Base-by-base conservation (phyloP, 2,888 invertebrate genomes). In the Fragum fragum region DNA sequence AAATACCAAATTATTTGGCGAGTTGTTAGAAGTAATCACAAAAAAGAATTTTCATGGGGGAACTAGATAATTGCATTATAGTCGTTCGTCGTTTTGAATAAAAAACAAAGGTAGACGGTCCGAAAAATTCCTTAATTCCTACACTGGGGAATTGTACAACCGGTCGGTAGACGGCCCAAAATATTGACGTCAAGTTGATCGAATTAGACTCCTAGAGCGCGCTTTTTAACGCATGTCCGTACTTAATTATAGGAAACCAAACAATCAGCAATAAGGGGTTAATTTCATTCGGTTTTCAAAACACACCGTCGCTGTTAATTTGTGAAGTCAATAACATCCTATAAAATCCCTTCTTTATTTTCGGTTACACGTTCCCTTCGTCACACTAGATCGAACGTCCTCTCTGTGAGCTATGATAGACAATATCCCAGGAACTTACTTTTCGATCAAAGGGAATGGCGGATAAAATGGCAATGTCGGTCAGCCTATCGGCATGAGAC, bases 281-380 rank as follows among this genome's bases (percentile, higher is more conserved):
- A 81, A 85, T 81, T 76, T 76, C 69, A 78, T 81, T 81, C 69
- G 76, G 77, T 73, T 73, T 73, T 70, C 70, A 74, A 74, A 78
- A 75, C 81, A 77, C 52, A 47, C 63, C 28, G 77, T 71, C 72
- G 29, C 53, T 16, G 61, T 52, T 42, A 61, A 74, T 53, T 61
- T 61, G 70, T 29, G 73, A 52, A 26, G 57, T 32, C 69, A 29
- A 53, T 73, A 76, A 75, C 78, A 42, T 32, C 26, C 52, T 23
- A n/a, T 23, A n/a, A 73, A 73, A 32, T 55, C 29, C n/a, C 32
- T 36, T 36, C 32, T 3, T 36, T 36, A 36, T 36, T 36, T 9
- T 9, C 32, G n/a, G n/a, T n/a, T n/a, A n/a, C n/a, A n/a, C n/a
- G n/a, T n/a, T n/a, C n/a, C n/a, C n/a, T n/a, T n/a, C n/a, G n/a